Evolutionary conservation across 2,113 vertebrate species (phyloP).

Genomic region (Gymnorhina tibicen): DNA sequence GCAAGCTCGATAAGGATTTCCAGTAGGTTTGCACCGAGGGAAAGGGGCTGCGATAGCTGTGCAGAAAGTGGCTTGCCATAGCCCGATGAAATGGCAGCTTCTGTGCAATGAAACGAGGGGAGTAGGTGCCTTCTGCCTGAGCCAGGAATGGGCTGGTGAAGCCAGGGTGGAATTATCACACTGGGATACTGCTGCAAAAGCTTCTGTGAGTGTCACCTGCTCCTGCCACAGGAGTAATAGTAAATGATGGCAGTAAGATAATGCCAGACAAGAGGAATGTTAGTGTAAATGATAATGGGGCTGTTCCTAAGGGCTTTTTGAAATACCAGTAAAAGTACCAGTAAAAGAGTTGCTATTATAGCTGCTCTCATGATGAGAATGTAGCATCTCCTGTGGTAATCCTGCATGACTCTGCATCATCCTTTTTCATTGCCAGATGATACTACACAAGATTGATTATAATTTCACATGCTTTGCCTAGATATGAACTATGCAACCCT

Average conservation of each 20-base stretch:
- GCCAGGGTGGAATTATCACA: background rate
- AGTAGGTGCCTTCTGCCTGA: background rate
- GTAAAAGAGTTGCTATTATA: background rate
- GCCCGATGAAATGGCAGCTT: background rate
- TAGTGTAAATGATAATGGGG: background rate
- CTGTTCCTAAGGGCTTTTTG: background rate
- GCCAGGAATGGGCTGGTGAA: background rate
- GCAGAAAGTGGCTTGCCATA: background rate
- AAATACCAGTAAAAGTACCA: background rate
- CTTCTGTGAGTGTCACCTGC: background rate
- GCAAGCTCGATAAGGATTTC: conserved; percentile 26
- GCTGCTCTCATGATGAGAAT: background rate
- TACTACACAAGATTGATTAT: background rate
- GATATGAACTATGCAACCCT: background rate
- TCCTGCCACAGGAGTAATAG: background rate
- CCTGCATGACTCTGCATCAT: background rate
- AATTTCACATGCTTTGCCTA: background rate
- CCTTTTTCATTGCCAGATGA: background rate
- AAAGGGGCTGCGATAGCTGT: background rate
- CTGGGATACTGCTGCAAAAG: background rate
- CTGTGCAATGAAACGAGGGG: background rate
- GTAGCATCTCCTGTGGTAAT: background rate
- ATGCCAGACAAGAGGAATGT: background rate
- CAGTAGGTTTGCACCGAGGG: background rate
- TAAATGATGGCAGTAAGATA: background rate